Percentiles rank a stretch among this genome's conserved stretches.
These are phyloP conservation scores for Drosophila subsilvestris DNA, from an alignment of 2,888 invertebrate genomes.

Conservation along the genomic window DNA sequence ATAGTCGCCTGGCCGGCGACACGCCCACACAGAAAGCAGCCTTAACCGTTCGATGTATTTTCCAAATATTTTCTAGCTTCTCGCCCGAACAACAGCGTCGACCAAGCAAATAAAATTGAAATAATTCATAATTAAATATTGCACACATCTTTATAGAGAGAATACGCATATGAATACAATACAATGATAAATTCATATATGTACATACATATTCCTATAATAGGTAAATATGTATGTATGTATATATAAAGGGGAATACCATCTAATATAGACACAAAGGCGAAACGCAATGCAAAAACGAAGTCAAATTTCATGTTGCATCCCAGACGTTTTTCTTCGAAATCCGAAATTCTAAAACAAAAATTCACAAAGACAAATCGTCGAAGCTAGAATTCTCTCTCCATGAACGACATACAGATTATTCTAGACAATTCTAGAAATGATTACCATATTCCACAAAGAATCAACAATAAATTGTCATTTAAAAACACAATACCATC, in stretches of 20 bases:
- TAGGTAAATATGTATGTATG: no score
- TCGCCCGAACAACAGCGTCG: slow-evolving; percentile 48
- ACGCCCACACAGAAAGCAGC: slow-evolving; percentile 52
- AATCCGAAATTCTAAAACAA: slow-evolving; percentile 12
- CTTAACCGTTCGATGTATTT: slow-evolving; percentile 66
- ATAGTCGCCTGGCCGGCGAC: slow-evolving; percentile 50
- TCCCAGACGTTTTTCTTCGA: not conserved
- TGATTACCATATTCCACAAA: no score
- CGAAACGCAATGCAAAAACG: slow-evolving; percentile 4
- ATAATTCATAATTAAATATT: slow-evolving; percentile 68
- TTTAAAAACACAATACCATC: no score
- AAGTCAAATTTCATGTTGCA: slow-evolving; percentile 20
- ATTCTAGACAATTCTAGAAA: no score
- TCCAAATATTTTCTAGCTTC: slow-evolving; percentile 62
- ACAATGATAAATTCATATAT: not conserved
- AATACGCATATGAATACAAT: not conserved
- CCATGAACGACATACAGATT: not conserved
- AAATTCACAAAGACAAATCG: slow-evolving; percentile 6
- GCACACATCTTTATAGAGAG: slow-evolving; percentile 11
- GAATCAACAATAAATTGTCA: no score
- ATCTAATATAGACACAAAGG: slow-evolving; percentile 11
- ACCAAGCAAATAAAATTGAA: slow-evolving; percentile 59
- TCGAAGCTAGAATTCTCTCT: slow-evolving; percentile 8
- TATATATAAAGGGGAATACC: not conserved
- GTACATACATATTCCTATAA: not conserved